Conservation (phyloP, 2,113 vertebrate species). For the Azemiops feae region DNA sequence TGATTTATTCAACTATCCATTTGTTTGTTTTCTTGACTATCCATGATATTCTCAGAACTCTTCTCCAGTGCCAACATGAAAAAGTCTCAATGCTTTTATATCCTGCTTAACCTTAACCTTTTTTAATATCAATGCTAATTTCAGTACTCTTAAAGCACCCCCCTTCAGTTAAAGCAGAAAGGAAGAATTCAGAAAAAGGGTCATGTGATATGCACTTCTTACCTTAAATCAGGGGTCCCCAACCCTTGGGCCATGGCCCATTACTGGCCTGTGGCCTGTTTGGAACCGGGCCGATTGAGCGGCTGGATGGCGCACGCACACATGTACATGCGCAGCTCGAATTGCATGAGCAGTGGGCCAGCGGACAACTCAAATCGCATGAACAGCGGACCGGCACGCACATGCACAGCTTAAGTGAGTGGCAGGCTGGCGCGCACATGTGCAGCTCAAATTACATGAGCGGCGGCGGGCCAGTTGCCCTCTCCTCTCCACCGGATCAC, state of each 20-base stretch:
- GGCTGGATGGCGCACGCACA: background rate
- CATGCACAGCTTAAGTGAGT: too few species aligned
- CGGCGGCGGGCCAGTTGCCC: accelerated
- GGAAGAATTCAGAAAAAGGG: background rate
- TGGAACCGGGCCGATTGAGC: background rate
- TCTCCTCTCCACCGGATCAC: background rate
- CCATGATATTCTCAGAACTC: background rate
- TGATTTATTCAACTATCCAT: background rate
- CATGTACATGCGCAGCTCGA: background rate
- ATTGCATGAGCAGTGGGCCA: background rate
- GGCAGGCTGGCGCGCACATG: too few species aligned
- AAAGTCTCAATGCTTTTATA: background rate
- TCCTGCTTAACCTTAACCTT: background rate
- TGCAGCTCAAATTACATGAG: background rate
- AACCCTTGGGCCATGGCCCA: background rate
- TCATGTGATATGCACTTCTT: background rate
- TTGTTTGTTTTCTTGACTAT: background rate
- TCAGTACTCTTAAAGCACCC: background rate
- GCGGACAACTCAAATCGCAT: background rate
- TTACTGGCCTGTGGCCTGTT: background rate
- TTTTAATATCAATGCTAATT: background rate
- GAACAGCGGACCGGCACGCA: accelerated
- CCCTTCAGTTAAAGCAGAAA: background rate
- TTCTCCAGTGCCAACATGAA: background rate
- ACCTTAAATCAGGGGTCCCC: background rate